Evolutionary conservation across 2,113 vertebrate species (phyloP).

Genomic region (Stomatorhinus ivindoensis): DNA sequence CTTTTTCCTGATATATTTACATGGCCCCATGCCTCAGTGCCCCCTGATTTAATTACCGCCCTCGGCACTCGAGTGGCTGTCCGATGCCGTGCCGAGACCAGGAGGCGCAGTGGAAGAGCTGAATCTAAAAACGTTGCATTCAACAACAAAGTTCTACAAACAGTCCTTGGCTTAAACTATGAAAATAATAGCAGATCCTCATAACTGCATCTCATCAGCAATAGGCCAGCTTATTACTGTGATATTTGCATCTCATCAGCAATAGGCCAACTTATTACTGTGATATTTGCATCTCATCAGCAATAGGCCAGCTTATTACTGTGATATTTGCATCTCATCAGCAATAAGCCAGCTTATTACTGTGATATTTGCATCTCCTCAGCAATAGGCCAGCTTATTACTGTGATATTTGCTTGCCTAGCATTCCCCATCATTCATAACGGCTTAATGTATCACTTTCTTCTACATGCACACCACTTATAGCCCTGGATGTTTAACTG

Average conservation of each 20-base stretch:
- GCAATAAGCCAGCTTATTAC: slow-evolving; percentile 32
- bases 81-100: background rate
- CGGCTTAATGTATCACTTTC: background rate
- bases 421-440: background rate
- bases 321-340: slow-evolving; percentile 22
- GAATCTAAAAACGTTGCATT: background rate
- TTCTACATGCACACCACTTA: background rate
- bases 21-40: background rate
- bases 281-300: slow-evolving; percentile 26
- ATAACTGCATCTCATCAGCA: slow-evolving; percentile 32
- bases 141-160: slow-evolving; percentile 33
- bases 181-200: slow-evolving; percentile 36
- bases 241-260: slow-evolving; percentile 28
- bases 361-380: slow-evolving; percentile 20
- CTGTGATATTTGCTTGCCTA: background rate
- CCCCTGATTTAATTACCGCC: background rate
- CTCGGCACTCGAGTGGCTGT: background rate
- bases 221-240: slow-evolving; percentile 21
- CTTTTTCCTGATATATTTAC: background rate
- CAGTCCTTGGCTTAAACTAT: slow-evolving; percentile 33
- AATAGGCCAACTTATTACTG: slow-evolving; percentile 27
- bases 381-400: slow-evolving; percentile 33
- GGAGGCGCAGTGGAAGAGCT: background rate
- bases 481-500: background rate
- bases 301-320: slow-evolving; percentile 30